Base-by-base conservation (phyloP, 2,888 invertebrate genomes). In the Calliopum simillimum region DNA sequence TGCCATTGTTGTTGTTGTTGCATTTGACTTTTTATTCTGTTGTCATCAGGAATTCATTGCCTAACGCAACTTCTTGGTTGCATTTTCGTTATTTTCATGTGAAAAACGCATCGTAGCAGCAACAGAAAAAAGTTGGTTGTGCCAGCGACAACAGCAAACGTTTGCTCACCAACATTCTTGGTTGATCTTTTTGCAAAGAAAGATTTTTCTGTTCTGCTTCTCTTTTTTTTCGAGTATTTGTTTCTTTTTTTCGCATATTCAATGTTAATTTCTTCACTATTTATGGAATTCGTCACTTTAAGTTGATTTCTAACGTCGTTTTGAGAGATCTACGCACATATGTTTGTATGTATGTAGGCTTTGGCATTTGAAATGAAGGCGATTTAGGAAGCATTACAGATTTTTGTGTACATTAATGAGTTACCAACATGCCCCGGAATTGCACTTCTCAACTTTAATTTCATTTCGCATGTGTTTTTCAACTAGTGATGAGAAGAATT, bases 221-320 rank as follows among this genome's bases (percentile, higher is more conserved):
- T 46, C 21, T 46, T 19, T 46, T 16, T 16, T 43, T 47, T 62
- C 14, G 23, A 33, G 16, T 58, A 19, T 21, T 59, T n/a, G 23
- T 23, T 46, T 62, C 23, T 21, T 55, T 11, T 46, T 19, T 33
- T 19, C 44, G 44, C 47, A 56, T 70, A 69, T 69, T 25, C 58
- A 67, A 67, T 59, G 64, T 68, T 70, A 56, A 23, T 66, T 53
- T 68, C 47, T 59, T 51, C 55, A 23, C 62, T 58, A 44, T 68
- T 70, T 68, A 71, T 68, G 70, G 69, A 71, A 73, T 69, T 73
- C 73, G 70, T 71, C 70, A 73, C 70, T 68, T 70, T 65, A 41
- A 25, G 19, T 63, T 33, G 63, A 43, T 46, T 56, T 72, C 56
- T 55, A 53, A 70, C 47, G 67, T 58, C 47, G 14, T 33, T 47